Percentiles rank a stretch among this genome's conserved stretches.
Evolutionary conservation across 2,888 invertebrate species (phyloP).

Genomic region (Cataglyphis cursor): DNA sequence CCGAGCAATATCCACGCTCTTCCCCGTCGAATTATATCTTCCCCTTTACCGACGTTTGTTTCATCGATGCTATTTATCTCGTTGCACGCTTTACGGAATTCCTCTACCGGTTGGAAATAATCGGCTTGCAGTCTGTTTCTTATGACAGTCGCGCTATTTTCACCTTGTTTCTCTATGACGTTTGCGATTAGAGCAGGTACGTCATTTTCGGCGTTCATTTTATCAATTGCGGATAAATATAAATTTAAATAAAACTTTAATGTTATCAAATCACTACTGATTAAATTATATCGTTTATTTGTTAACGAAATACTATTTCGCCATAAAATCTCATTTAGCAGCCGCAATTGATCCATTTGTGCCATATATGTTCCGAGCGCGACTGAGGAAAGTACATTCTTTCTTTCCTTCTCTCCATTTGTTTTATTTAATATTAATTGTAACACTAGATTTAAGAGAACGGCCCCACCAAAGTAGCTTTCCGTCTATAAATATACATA

Average conservation of each 20-base stretch:
- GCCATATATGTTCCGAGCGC: constrained; percentile 87
- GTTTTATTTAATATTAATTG: constrained; percentile 75
- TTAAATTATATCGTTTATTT: constrained; percentile 86
- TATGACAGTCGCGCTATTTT: neutral
- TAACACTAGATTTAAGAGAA: constrained; percentile 75
- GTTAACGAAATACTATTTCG: constrained; percentile 89
- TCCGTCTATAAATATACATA: constrained; percentile 48
- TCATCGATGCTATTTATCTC: constrained; percentile 45
- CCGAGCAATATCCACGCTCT: constrained; percentile 82
- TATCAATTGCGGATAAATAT: constrained; percentile 72
- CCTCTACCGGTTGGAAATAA: constrained; percentile 63
- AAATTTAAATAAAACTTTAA: constrained; percentile 70
- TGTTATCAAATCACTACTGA: constrained; percentile 76
- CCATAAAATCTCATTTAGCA: constrained; percentile 89
- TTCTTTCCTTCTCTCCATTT: constrained; percentile 43
- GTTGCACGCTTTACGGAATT: constrained; percentile 46
- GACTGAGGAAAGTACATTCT: constrained; percentile 82
- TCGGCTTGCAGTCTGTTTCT: constrained; percentile 44
- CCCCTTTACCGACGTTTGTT: neutral
- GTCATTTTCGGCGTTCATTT: constrained; percentile 64
- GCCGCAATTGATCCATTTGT: constrained; percentile 87
- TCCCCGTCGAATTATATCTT: constrained; percentile 73
- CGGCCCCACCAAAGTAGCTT: constrained; percentile 67
- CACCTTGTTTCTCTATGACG: constrained; percentile 37
- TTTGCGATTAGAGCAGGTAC: constrained; percentile 44